Base-by-base conservation (phyloP, 2,797 vertebrate species). In the Staurois parvus region DNA sequence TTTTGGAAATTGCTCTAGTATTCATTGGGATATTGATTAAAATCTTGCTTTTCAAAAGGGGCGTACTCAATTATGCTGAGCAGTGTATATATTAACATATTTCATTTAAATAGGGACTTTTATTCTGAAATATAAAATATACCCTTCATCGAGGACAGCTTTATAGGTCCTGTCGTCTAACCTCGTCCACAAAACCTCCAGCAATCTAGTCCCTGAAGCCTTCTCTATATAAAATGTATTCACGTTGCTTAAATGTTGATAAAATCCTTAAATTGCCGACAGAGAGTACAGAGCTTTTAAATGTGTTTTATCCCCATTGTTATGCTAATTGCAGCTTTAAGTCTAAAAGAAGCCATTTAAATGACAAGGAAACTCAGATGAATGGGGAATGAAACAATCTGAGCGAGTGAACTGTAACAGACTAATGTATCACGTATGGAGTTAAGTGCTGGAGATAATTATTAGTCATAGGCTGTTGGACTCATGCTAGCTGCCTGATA, bases 341-440 rank as follows among this genome's bases (percentile, higher is more conserved):
- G n/a, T 64, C 24, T 64, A 64, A 26, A 64, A n/a, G n/a, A 64
- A 64, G 59, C 59, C 59, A 64, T 64, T 64, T 64, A 64, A 64
- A 64, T 64, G 59, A 26, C 9, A 13, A 64, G 9, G 59, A 64
- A 64, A 64, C 15, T 52, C 4, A 52, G 15, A 52, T 9, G n/a
- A 64, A 64, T 24, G 59, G 24, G n/a, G 10, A 24, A 37, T 19
- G 34, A 34, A 24, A 12, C 59, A 64, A 64, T 64, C 6, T 9
- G 21, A 64, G 4, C 21, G 56, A 64, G 11, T 64, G n/a, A 64
- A 26, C n/a, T 26, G 24, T n/a, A 9, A 26, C 59, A 26, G 59
- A 64, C 24, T 24, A 64, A 64, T 64, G 59, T 64, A 26, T 64
- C 59, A 64, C 59, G n/a, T 26, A n/a, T n/a, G 59, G n/a, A 24